Percentiles rank a stretch among this genome's conserved stretches.
phyloP scores from a whole-genome alignment of 2,888 invertebrate genomes.

The Poecilus cupreus region DNA sequence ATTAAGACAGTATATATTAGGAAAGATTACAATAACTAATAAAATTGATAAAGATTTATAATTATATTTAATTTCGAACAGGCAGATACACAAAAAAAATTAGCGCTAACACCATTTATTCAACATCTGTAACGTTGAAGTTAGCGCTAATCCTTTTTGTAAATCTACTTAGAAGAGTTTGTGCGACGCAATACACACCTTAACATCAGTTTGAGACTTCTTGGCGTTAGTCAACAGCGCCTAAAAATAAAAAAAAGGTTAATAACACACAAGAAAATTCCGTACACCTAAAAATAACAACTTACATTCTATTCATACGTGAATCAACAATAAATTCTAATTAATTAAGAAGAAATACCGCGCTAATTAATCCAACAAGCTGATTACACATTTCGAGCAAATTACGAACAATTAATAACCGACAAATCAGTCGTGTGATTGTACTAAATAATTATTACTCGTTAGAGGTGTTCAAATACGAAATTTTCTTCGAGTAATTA shows the following conservation, averaged over 20 bases:
- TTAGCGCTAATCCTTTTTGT: no score
- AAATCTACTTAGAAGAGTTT: no score
- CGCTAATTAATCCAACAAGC: background rate
- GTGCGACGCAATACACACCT: conserved; percentile 74
- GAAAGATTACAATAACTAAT: no score
- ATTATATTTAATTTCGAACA: no score
- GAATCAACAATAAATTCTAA: conserved; percentile 1
- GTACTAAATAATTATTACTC: conserved; percentile 9
- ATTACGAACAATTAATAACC: conserved; percentile 3
- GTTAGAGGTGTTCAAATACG: background rate
- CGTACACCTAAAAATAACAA: background rate
- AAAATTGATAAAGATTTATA: no score
- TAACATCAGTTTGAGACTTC: conserved; percentile 90
- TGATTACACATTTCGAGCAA: background rate
- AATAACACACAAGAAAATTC: conserved; percentile 29
- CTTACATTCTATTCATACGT: background rate
- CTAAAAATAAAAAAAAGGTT: conserved; percentile 75
- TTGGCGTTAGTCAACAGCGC: conserved; percentile 87
- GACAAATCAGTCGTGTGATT: conserved; percentile 8
- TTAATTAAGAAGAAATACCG: background rate
- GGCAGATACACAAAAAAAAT: no score
- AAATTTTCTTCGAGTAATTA: background rate
- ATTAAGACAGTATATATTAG: no score
- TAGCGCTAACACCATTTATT: no score
- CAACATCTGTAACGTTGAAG: no score